Percentiles rank a stretch among this genome's conserved stretches.
Conservation (phyloP, 1,140 invertebrate species). For the Dendroctonus ponderosae region DNA sequence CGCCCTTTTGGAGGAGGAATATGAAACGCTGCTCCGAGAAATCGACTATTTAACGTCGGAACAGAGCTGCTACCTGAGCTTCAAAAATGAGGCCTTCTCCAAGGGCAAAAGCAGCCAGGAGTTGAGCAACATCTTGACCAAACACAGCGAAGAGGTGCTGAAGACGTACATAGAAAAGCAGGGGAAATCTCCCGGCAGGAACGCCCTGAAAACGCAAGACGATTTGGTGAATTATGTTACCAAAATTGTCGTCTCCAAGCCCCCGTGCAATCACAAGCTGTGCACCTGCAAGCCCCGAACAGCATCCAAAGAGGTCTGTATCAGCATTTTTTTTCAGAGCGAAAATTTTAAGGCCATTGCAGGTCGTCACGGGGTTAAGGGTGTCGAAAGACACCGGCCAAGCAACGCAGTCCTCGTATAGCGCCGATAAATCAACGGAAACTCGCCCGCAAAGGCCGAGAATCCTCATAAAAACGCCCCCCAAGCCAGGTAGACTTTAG, state of each 20-base stretch:
- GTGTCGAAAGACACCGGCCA: no score
- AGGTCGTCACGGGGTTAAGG: no score
- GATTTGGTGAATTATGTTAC: constrained; percentile 21
- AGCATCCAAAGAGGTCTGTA: no score
- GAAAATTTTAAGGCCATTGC: no score
- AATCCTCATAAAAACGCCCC: no score
- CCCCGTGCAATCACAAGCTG: constrained; percentile 16
- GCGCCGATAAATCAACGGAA: no score
- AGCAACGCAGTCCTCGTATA: no score
- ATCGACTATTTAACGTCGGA: constrained; percentile 23
- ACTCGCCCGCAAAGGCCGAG: no score
- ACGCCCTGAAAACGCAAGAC: not conserved
- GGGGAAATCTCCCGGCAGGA: not conserved
- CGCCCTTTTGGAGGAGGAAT: constrained; percentile 17
- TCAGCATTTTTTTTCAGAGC: no score
- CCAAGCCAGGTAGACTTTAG: no score
- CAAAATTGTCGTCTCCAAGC: constrained; percentile 12
- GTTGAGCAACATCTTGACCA: constrained; percentile 1
- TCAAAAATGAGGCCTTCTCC: constrained; percentile 13
- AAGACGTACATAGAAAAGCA: constrained; percentile 13
- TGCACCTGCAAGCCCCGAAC: constrained; percentile 11
- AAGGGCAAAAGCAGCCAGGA: constrained; percentile 5
- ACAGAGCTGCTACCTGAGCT: constrained; percentile 16
- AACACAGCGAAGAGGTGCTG: constrained; percentile 13
- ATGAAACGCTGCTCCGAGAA: constrained; percentile 17